Conservation (phyloP, 2,888 invertebrate genomes). For the Drosophila mayaguana region DNA sequence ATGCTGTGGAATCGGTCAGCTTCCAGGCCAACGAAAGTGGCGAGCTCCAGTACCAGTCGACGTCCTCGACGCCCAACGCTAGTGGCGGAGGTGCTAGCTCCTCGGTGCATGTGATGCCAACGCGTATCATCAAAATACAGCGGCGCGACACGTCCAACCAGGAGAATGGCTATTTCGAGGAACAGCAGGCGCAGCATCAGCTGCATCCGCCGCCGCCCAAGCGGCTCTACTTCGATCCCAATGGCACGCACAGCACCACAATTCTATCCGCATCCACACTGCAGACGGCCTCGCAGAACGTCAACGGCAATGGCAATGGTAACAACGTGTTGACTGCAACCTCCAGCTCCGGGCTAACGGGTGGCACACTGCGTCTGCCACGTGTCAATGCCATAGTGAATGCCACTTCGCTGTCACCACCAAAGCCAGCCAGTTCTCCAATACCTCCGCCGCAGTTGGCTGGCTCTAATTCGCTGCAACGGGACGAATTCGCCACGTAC, state of each 20-base stretch:
- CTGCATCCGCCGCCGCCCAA: conserved; percentile 67
- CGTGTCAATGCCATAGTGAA: conserved; percentile 59
- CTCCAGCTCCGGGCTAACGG: conserved; percentile 36
- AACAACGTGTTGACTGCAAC: conserved; percentile 52
- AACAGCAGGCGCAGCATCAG: conserved; percentile 63
- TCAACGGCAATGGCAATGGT: conserved; percentile 33
- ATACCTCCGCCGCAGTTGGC: conserved; percentile 46
- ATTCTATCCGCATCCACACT: conserved; percentile 71
- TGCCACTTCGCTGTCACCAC: conserved; percentile 42
- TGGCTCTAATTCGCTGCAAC: conserved; percentile 41
- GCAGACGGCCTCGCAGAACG: conserved; percentile 48
- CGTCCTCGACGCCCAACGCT: conserved; percentile 21
- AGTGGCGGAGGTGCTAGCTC: conserved; percentile 27
- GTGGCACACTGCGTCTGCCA: conserved; percentile 60
- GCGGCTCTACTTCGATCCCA: conserved; percentile 80
- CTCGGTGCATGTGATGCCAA: conserved; percentile 63
- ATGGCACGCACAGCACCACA: conserved; percentile 66
- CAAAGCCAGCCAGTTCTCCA: conserved; percentile 46
- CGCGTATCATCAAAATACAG: conserved; percentile 83
- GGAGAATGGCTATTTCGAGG: conserved; percentile 78
- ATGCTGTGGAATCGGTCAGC: conserved; percentile 74
- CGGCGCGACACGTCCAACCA: conserved; percentile 78
- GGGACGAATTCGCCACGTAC: conserved; percentile 87
- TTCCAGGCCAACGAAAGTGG: conserved; percentile 82
- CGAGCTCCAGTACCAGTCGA: conserved; percentile 78